Evolutionary conservation across 1,140 invertebrate species (phyloP).

Genomic region (Orussus abietinus): DNA sequence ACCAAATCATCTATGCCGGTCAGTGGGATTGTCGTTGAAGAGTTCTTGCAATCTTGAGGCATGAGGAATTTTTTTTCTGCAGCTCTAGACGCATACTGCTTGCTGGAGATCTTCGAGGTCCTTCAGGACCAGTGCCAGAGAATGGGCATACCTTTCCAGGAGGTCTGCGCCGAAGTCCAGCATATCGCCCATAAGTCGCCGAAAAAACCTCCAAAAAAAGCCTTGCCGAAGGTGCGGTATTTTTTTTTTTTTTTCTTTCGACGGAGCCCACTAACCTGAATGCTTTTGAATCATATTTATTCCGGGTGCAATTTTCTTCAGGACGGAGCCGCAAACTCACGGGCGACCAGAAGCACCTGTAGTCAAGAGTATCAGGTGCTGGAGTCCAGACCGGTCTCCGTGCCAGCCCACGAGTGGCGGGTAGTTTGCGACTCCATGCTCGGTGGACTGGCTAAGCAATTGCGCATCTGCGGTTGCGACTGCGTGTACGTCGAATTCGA

Average conservation of each 20-base stretch:
- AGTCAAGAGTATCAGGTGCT: no score
- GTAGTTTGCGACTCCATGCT: constrained; percentile 60
- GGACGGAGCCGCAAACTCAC: no score
- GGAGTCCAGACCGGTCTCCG: no score
- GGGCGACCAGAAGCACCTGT: no score
- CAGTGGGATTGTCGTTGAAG: constrained; percentile 15
- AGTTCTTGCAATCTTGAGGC: no score
- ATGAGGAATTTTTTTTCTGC: constrained; percentile 19
- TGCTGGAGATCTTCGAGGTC: constrained; percentile 70
- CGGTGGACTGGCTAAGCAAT: constrained; percentile 55
- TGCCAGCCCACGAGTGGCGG: constrained; percentile 28
- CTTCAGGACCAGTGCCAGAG: constrained; percentile 51
- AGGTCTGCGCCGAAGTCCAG: constrained; percentile 56
- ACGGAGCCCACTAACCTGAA: no score
- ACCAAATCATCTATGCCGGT: constrained; percentile 78
- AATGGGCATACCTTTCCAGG: constrained; percentile 58
- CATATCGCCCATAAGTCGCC: constrained; percentile 35
- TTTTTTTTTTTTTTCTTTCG: no score
- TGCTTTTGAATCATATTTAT: no score
- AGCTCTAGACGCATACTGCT: constrained; percentile 76
- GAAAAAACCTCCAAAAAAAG: constrained; percentile 47
- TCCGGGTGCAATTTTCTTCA: no score
- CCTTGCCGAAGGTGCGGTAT: no score
- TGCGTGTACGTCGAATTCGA: constrained; percentile 54
- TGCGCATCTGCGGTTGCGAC: constrained; percentile 67